A percentile compares a stretch with the other conserved stretches of the same genome.
phyloP scores from a whole-genome alignment of 2,888 invertebrate genomes.

The Ametastegia equiseti region DNA sequence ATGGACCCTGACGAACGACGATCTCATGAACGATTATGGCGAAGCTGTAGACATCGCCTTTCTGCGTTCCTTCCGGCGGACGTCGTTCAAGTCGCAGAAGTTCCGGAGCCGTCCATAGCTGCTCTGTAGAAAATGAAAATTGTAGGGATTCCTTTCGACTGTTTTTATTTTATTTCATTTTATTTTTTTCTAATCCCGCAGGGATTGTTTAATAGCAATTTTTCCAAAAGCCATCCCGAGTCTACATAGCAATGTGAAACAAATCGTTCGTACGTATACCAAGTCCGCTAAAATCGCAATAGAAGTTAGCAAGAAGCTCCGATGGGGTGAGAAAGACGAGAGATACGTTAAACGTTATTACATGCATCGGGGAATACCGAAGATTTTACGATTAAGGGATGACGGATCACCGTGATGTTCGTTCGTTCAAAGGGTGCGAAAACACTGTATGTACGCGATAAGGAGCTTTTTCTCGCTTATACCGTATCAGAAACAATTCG shows the following conservation, averaged over 20 bases:
- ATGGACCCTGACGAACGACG: slow-evolving; percentile 91
- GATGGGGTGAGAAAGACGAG: neutral
- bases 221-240: too few species aligned
- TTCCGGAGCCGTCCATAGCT: slow-evolving; percentile 96
- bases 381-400: neutral
- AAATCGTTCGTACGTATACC: too few species aligned
- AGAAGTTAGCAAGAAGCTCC: neutral
- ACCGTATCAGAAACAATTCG: neutral
- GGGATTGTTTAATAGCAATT: neutral
- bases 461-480: neutral
- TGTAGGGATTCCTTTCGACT: neutral
- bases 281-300: neutral
- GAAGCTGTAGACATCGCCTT: slow-evolving; percentile 97
- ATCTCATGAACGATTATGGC: slow-evolving; percentile 97
- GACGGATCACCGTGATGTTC: neutral
- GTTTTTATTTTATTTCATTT: neutral
- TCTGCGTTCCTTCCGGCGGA: slow-evolving; percentile 87
- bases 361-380: neutral
- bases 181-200: neutral
- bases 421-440: neutral
- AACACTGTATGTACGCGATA: neutral
- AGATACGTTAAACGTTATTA: neutral
- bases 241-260: too few species aligned
- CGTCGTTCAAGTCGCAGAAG: slow-evolving; percentile 83
- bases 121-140: slow-evolving; percentile 78